Evolutionary conservation across 2,797 vertebrate genomes (phyloP).

Genomic region (Gambusia yucatana): DNA sequence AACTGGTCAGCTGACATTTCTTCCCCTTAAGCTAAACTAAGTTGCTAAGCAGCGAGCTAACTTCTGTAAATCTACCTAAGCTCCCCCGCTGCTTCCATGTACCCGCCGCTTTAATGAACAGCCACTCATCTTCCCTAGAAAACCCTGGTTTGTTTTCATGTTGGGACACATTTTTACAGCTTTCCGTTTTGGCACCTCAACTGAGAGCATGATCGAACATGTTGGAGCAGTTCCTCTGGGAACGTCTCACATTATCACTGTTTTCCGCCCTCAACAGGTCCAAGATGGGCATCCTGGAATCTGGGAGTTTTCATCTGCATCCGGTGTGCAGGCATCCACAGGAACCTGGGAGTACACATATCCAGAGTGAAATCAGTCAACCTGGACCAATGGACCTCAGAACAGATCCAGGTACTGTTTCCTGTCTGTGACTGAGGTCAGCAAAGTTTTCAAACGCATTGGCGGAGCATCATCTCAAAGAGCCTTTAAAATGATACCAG

Average conservation of each 20-base stretch:
- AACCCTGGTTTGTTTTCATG: background rate
- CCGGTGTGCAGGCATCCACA: constrained; percentile 97
- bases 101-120: background rate
- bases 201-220: constrained; percentile 1
- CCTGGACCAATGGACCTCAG: constrained; percentile 97
- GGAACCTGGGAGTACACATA: constrained; percentile 98
- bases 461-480: background rate
- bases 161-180: background rate
- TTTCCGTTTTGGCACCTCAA: background rate
- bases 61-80: constrained; percentile 57
- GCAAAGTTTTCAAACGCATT: background rate
- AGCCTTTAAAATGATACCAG: background rate
- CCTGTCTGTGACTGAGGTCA: background rate
- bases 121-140: background rate
- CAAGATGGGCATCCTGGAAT: constrained; percentile 99
- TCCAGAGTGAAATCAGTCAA: constrained; percentile 98
- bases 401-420: constrained; percentile 93
- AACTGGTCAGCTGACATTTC: constrained; percentile 72
- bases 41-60: constrained; percentile 71
- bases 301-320: constrained; percentile 98
- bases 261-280: constrained; percentile 81
- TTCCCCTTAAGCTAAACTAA: constrained; percentile 64
- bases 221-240: background rate
- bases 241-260: constrained; percentile 44
- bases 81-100: background rate